Conservation (phyloP, 2,113 vertebrate genomes). For the Danionella cerebrum region DNA sequence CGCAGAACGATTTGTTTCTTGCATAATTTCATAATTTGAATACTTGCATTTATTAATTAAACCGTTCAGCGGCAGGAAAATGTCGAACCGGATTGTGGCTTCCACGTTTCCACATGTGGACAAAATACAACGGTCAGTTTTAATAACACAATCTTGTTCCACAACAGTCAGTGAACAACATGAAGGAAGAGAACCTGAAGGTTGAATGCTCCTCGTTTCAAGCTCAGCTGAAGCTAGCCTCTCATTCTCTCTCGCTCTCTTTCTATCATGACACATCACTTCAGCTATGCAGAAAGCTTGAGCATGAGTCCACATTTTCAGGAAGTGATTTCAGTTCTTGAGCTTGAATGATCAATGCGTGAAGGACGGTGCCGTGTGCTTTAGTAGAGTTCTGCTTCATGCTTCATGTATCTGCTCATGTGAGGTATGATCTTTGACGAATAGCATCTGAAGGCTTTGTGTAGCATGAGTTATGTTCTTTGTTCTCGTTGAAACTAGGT, state of each 20-base stretch:
- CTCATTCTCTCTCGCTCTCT: background rate
- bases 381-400: background rate
- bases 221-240: background rate
- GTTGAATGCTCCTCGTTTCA: background rate
- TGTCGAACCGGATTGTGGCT: too few relatives aligned
- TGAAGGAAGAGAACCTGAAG: background rate
- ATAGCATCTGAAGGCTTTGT: too few relatives aligned
- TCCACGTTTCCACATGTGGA: too few relatives aligned
- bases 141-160: too few relatives aligned
- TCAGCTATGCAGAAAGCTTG: conserved; percentile 9
- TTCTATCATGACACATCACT: conserved; percentile 13
- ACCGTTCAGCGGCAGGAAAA: too few relatives aligned
- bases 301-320: conserved; percentile 2
- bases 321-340: background rate
- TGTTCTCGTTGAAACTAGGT: too few relatives aligned
- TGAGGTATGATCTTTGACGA: conserved; percentile 2
- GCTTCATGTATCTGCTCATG: background rate
- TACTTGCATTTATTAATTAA: too few relatives aligned
- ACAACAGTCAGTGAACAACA: background rate
- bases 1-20: too few relatives aligned
- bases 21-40: too few relatives aligned
- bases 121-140: too few relatives aligned
- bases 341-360: background rate
- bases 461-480: background rate
- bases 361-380: background rate